Percentiles rank a stretch among this genome's conserved stretches.
phyloP scores from a whole-genome alignment of 2,113 vertebrate genomes.

The Gorsachius goisagi region DNA sequence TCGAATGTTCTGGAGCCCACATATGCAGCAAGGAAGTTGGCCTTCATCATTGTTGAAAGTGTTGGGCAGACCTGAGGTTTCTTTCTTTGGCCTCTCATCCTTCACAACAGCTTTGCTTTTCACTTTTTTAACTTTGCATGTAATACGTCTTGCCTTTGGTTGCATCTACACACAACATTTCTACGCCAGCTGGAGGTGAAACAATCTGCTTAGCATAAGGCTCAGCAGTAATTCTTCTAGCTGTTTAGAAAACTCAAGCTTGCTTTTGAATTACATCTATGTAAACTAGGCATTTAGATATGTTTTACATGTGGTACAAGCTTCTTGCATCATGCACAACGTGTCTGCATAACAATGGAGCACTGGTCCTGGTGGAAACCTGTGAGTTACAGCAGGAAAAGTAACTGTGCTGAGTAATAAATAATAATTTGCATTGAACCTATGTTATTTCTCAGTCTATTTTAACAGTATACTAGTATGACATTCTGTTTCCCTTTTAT shows the following conservation, averaged over 20 bases:
- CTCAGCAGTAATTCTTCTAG: background rate
- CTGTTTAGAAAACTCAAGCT: background rate
- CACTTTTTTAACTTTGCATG: background rate
- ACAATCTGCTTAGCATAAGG: background rate
- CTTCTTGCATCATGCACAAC: background rate
- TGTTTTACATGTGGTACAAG: background rate
- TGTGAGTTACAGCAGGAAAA: background rate
- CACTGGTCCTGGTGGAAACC: background rate
- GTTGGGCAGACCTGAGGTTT: background rate
- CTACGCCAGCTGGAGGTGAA: background rate
- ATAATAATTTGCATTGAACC: background rate
- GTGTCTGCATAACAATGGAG: background rate
- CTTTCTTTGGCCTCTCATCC: background rate
- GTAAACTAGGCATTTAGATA: background rate
- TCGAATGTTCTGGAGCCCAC: accelerated
- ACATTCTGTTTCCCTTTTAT: background rate
- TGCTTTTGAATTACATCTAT: background rate
- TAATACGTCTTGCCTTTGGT: background rate
- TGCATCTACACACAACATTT: background rate
- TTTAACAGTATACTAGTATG: background rate
- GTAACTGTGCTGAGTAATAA: background rate
- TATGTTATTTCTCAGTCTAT: background rate
- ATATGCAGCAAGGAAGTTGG: background rate
- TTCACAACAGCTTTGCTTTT: background rate
- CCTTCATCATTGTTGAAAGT: background rate